Conservation (phyloP, 2,113 vertebrate genomes). For the Phainopepla nitens region DNA sequence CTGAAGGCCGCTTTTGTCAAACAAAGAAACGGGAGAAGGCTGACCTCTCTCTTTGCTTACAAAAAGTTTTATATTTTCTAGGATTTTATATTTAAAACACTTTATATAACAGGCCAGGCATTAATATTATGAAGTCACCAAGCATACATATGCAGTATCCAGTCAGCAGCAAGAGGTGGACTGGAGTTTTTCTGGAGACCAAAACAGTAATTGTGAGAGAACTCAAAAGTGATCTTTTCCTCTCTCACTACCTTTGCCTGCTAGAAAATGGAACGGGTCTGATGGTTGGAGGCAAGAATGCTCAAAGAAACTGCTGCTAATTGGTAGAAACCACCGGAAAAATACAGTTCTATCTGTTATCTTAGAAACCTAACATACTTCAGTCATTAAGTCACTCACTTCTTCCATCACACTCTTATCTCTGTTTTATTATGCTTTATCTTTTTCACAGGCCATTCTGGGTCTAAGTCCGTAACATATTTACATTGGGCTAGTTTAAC, state of each 20-base stretch:
- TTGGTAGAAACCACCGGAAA: not conserved
- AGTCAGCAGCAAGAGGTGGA: not conserved
- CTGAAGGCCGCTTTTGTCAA: not conserved
- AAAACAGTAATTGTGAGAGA: not conserved
- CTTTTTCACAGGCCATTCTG: not conserved
- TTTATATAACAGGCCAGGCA: not conserved
- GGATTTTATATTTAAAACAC: not conserved
- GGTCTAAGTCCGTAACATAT: not conserved
- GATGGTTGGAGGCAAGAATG: not conserved
- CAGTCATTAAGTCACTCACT: not conserved
- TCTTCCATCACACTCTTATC: not conserved
- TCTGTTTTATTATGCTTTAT: conserved; percentile 13
- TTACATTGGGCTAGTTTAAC: not conserved
- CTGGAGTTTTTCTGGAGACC: not conserved
- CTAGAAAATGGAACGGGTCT: not conserved
- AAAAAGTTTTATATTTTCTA: not conserved
- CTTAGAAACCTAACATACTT: not conserved
- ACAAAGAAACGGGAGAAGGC: not conserved
- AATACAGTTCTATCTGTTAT: not conserved
- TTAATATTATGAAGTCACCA: not conserved
- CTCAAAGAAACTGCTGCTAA: not conserved
- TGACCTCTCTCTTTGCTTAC: not conserved
- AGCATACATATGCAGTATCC: not conserved
- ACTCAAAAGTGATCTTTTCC: not conserved
- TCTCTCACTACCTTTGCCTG: not conserved